phyloP scores from a whole-genome alignment of 2,888 invertebrate genomes.

The Euphydryas editha region DNA sequence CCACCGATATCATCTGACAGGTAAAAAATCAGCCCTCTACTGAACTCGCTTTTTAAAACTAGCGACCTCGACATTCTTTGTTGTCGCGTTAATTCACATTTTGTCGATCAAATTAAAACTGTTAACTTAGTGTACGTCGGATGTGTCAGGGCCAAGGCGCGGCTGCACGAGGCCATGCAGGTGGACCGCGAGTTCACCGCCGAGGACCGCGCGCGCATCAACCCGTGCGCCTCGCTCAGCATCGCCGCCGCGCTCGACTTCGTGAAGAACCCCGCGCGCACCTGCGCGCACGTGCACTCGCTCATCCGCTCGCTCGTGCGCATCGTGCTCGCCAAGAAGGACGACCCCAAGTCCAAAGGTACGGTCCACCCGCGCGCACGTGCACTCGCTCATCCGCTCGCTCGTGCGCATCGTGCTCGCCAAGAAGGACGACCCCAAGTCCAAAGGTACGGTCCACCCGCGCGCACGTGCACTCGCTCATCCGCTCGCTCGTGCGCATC shows the following conservation, averaged over 20 bases:
- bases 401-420: too few relatives aligned
- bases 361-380: background rate
- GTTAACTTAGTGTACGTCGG: background rate
- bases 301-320: conserved; percentile 94
- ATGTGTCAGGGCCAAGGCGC: conserved; percentile 93
- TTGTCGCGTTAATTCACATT: too few relatives aligned
- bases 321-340: conserved; percentile 92
- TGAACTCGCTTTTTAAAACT: too few relatives aligned
- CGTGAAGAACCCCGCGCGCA: conserved; percentile 97
- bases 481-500: too few relatives aligned
- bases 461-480: too few relatives aligned
- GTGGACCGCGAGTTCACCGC: conserved; percentile 93
- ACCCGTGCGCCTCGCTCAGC: conserved; percentile 96
- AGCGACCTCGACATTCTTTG: too few relatives aligned
- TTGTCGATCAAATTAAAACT: too few relatives aligned
- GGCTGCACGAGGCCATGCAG: conserved; percentile 96
- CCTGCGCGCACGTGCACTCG: conserved; percentile 95
- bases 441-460: too few relatives aligned
- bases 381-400: too few relatives aligned
- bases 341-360: conserved; percentile 95
- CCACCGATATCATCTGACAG: too few relatives aligned
- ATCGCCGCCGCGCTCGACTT: conserved; percentile 96
- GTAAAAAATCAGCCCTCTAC: too few relatives aligned
- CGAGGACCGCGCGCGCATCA: conserved; percentile 93
- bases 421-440: too few relatives aligned